These are phyloP conservation scores for Drosophila bipectinata DNA, from an alignment of 1,140 invertebrate genomes.

Conservation along the genomic window DNA sequence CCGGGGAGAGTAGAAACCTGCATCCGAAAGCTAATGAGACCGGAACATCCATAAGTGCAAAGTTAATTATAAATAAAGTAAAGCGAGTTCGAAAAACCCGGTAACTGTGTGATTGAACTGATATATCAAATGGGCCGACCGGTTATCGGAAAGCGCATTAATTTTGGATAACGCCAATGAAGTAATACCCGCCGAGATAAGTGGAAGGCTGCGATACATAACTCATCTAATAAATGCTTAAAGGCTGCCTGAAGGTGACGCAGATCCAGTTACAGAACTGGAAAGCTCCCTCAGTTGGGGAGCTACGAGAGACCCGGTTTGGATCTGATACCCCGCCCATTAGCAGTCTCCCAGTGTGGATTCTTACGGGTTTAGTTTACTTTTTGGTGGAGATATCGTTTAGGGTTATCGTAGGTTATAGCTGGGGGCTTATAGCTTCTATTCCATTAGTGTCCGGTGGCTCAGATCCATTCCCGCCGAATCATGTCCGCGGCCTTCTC, in stretches of 20 bases:
- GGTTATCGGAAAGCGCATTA: not conserved
- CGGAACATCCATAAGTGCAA: not conserved
- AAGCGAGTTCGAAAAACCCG: constrained; percentile 2
- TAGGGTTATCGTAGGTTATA: no score
- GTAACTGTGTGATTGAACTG: not conserved
- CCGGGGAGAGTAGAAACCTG: not conserved
- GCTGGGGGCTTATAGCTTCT: not conserved
- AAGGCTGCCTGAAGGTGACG: no score
- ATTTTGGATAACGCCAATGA: not conserved
- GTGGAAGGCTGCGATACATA: not conserved
- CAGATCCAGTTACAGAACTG: no score
- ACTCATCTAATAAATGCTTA: no score
- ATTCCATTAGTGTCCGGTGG: not conserved
- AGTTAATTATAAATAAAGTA: not conserved
- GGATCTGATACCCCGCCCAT: no score
- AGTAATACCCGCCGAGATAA: not conserved
- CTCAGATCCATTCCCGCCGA: constrained; percentile 87
- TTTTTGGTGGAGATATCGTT: no score
- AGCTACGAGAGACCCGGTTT: no score
- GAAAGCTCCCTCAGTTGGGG: no score
- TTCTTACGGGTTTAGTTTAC: no score
- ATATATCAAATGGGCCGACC: not conserved
- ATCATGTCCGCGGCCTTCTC: constrained; percentile 95
- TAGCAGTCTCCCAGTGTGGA: no score
- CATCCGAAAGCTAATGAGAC: not conserved